Conservation (phyloP, 2,888 invertebrate species). For the Papilio demoleus region DNA sequence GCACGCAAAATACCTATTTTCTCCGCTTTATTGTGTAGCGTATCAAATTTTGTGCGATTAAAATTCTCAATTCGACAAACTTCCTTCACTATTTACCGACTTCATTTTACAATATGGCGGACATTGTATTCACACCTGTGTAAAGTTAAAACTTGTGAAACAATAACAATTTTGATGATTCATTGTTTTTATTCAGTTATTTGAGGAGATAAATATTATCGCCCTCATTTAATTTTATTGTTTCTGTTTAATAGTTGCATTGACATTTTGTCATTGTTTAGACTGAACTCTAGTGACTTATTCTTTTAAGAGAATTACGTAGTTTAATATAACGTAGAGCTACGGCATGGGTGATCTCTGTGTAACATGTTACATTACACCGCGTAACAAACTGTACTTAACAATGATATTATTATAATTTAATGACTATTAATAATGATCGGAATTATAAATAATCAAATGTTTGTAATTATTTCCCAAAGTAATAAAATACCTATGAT, state of each 20-base stretch:
- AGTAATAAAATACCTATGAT: too few species aligned
- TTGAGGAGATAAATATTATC: slow-evolving; percentile 1
- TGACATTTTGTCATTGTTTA: slow-evolving; percentile 5
- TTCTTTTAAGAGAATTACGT: too few species aligned
- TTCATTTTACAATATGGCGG: slow-evolving; percentile 36
- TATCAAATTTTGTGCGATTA: slow-evolving; percentile 26
- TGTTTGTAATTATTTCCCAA: too few species aligned
- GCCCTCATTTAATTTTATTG: slow-evolving; percentile 19
- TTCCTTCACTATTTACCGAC: slow-evolving; percentile 17
- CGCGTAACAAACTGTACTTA: too few species aligned
- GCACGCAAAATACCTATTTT: neutral
- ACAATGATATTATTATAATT: too few species aligned
- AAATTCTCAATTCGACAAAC: slow-evolving; percentile 36
- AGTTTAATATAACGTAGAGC: too few species aligned
- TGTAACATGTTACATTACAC: too few species aligned
- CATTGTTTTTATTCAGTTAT: slow-evolving; percentile 17
- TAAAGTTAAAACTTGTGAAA: neutral
- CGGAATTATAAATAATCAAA: too few species aligned
- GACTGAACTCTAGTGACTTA: too few species aligned
- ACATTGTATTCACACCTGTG: slow-evolving; percentile 28
- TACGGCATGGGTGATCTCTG: too few species aligned
- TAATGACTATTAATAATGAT: too few species aligned
- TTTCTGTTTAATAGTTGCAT: slow-evolving; percentile 14
- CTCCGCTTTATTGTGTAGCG: neutral
- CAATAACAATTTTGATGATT: slow-evolving; percentile 28